Base-by-base conservation (phyloP, 2,113 vertebrate genomes). In the Prochilodus magdalenae region DNA sequence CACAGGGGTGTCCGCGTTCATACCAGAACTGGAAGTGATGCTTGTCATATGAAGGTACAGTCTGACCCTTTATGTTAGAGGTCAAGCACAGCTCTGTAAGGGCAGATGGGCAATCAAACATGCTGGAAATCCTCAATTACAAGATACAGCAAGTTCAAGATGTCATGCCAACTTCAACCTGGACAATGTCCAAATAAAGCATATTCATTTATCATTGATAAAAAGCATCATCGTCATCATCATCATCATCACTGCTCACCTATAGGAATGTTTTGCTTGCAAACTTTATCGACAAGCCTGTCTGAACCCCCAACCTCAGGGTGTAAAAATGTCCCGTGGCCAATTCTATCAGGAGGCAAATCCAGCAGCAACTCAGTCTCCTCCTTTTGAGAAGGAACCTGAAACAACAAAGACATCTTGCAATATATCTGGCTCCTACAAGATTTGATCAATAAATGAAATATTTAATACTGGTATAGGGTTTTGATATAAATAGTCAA, bases 11-110 rank as follows among this genome's bases (percentile, higher is more conserved):
- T 73, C 92, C 94, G 67, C 93, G 59, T 83, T 89, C 89, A 88
- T 98, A 96, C 98, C 98, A 99, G 89, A 96, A 97, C 81, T 93
- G 94, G 77, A 99, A 99, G 89, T 99, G 98, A 90, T 99, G 98
- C 30, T 95, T 87, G 62, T 95, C 90, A 26, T 94, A 98, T 67
- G 94, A 94, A 0, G 93, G 85, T 49, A 99, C 96, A 0, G 95
- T 98, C 90, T 96, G 93, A 83, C 95, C 95, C 92, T 97, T 99
- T 83, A 99, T 89, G 71, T 99, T 99, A 77, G 98, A 99, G 2
- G 98, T 99, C 91, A 99, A 85, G 85, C 98, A 99, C 33, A 99
- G 87, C 90, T 99, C 98, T 99, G 87, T 14, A 75, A 87, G 77
- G 26, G 75, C 44, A n/a, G 1, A 18, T 65, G 6, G 15, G 16